Evolutionary conservation across 2,888 invertebrate species (phyloP).

Genomic region (Drosophila pseudotalamancana): DNA sequence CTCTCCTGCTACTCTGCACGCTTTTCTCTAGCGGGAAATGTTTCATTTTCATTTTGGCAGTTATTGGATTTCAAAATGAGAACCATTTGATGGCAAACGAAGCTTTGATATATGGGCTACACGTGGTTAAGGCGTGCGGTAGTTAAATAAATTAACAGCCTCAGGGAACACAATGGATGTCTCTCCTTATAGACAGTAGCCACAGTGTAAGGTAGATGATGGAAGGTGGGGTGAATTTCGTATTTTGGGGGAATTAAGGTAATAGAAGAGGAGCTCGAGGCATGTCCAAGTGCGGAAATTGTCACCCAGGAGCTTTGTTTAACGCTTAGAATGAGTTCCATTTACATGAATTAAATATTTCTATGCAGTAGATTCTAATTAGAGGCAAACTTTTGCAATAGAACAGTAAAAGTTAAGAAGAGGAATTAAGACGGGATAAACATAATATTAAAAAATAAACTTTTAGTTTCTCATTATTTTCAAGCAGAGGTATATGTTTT

Average conservation of each 20-base stretch:
- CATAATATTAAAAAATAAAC: background rate
- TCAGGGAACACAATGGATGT: slow-evolving; percentile 27
- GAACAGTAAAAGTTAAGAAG: background rate
- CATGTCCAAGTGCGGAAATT: slow-evolving; percentile 23
- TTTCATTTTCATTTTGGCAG: slow-evolving; percentile 66
- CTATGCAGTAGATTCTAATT: slow-evolving; percentile 44
- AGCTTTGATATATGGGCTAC: slow-evolving; percentile 75
- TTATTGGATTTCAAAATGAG: slow-evolving; percentile 81
- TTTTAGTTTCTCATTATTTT: too few species aligned
- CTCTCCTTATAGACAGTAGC: too few species aligned
- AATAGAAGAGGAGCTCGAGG: slow-evolving; percentile 13
- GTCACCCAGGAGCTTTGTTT: slow-evolving; percentile 37
- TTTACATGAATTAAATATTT: slow-evolving; percentile 61
- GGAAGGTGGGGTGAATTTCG: too few species aligned
- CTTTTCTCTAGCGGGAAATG: slow-evolving; percentile 37
- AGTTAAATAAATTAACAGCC: slow-evolving; percentile 76
- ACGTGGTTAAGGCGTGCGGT: slow-evolving; percentile 62
- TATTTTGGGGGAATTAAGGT: too few species aligned
- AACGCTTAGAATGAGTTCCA: slow-evolving; percentile 14
- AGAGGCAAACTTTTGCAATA: slow-evolving; percentile 22
- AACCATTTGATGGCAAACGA: slow-evolving; percentile 75
- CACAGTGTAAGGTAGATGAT: too few species aligned
- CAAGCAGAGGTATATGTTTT: too few species aligned
- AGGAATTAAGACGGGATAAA: background rate
- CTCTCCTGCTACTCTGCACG: slow-evolving; percentile 23